Evolutionary conservation across 2,888 invertebrate species (phyloP).

Genomic region (Thelaira solivaga): DNA sequence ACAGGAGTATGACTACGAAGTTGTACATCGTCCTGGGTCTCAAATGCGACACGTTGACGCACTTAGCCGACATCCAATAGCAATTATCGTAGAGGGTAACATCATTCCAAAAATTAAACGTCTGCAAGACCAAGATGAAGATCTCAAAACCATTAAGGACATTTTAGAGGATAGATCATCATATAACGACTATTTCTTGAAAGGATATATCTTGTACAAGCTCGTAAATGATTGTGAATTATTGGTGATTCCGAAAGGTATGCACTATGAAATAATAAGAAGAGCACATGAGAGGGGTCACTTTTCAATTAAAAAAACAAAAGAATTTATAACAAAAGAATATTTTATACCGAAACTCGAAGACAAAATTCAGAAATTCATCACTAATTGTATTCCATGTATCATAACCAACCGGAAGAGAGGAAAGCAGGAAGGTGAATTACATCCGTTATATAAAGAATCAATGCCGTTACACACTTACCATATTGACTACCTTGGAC

Average conservation of each 20-base stretch:
- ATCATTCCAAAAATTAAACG: conserved; percentile 10
- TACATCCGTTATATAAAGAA: conserved; percentile 44
- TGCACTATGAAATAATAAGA: conserved; percentile 35
- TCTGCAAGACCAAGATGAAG: conserved; percentile 45
- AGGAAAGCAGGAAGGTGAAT: conserved; percentile 44
- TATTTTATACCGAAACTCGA: conserved; percentile 47
- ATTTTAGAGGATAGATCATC: conserved; percentile 15
- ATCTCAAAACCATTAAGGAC: conserved; percentile 52
- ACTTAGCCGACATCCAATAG: conserved; percentile 57
- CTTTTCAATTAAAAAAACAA: conserved; percentile 47
- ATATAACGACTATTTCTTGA: conserved; percentile 15
- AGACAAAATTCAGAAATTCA: conserved; percentile 44
- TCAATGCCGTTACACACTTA: conserved; percentile 41
- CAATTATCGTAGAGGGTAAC: conserved; percentile 15
- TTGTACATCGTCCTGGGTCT: conserved; percentile 58
- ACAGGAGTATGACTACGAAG: conserved; percentile 6
- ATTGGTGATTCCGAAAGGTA: conserved; percentile 27
- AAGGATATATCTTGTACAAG: conserved; percentile 37
- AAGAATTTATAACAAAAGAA: conserved; percentile 27
- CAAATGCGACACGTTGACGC: conserved; percentile 53
- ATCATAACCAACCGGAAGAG: conserved; percentile 29
- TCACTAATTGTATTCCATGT: conserved; percentile 41
- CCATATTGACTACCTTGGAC: conserved; percentile 32
- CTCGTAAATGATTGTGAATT: conserved; percentile 33
- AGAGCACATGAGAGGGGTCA: conserved; percentile 31